Percentiles rank a stretch among this genome's conserved stretches.
phyloP scores from a whole-genome alignment of 2,113 vertebrate species.

The Tympanuchus pallidicinctus region DNA sequence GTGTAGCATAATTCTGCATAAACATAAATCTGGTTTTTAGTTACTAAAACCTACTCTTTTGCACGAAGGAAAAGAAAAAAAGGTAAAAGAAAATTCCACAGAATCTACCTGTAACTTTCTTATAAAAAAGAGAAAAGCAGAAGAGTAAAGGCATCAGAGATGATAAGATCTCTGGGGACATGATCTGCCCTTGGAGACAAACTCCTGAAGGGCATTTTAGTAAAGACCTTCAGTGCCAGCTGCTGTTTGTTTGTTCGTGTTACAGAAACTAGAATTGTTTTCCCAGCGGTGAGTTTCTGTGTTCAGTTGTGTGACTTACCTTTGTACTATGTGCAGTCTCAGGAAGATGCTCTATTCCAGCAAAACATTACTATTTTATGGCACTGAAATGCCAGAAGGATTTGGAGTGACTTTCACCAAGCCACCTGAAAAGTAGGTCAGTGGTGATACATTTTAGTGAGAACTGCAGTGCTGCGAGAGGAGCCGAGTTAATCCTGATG shows the following conservation, averaged over 20 bases:
- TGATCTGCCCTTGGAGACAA: background rate
- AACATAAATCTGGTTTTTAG: background rate
- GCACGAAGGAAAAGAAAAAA: background rate
- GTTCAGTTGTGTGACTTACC: background rate
- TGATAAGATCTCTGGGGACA: background rate
- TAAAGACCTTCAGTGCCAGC: background rate
- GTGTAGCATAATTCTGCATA: background rate
- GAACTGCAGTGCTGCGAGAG: background rate
- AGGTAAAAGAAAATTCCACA: background rate
- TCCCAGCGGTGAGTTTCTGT: background rate
- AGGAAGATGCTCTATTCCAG: background rate
- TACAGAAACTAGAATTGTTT: background rate
- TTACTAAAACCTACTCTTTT: background rate
- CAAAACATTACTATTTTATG: background rate
- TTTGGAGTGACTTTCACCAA: conserved; percentile 43
- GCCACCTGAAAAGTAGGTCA: conserved; percentile 67
- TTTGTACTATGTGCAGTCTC: background rate
- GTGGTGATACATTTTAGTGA: background rate
- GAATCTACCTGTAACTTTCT: background rate
- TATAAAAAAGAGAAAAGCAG: background rate
- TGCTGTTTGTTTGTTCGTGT: accelerated
- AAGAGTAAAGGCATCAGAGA: background rate
- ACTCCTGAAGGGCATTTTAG: background rate
- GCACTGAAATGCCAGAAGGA: background rate
- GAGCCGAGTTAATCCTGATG: conserved; percentile 35